Evolutionary conservation across 2,888 invertebrate genomes (phyloP).

Genomic region (Sturmia bella): DNA sequence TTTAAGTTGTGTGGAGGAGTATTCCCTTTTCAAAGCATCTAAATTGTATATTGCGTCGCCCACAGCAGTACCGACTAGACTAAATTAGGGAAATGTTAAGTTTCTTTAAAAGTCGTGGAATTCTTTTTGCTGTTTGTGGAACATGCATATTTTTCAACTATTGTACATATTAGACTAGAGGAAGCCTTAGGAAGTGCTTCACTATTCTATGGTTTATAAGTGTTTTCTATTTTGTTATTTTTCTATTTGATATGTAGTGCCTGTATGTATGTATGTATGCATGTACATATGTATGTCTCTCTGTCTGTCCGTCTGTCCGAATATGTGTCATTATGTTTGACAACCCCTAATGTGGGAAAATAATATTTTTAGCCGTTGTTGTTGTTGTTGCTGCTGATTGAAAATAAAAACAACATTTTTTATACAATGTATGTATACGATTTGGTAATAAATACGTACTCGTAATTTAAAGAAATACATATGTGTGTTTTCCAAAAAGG

Average conservation of each 20-base stretch:
- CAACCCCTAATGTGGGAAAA: constrained; percentile 64
- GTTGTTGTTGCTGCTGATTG: neutral
- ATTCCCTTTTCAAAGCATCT: constrained; percentile 42
- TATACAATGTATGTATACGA: too few species aligned
- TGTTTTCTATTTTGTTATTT: constrained; percentile 64
- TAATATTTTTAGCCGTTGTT: constrained; percentile 18
- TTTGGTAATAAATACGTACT: too few species aligned
- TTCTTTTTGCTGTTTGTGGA: constrained; percentile 63
- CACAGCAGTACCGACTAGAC: constrained; percentile 76
- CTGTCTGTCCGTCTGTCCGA: too few species aligned
- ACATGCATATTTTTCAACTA: constrained; percentile 74
- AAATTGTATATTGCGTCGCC: constrained; percentile 70
- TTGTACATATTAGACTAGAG: constrained; percentile 73
- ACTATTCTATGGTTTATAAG: constrained; percentile 69
- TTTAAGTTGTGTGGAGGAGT: neutral
- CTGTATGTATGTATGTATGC: too few species aligned
- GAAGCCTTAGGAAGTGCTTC: constrained; percentile 77
- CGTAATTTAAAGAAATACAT: too few species aligned
- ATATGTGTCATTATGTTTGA: constrained; percentile 53
- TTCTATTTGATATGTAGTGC: constrained; percentile 35
- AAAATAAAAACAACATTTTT: neutral
- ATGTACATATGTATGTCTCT: too few species aligned
- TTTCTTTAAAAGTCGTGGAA: constrained; percentile 61
- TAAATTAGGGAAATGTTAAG: constrained; percentile 78
- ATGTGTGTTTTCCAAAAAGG: too few species aligned